Evolutionary conservation across 2,113 vertebrate species (phyloP), one percentile per base, ranked within the genome.

Genomic region (Colaptes auratus): DNA sequence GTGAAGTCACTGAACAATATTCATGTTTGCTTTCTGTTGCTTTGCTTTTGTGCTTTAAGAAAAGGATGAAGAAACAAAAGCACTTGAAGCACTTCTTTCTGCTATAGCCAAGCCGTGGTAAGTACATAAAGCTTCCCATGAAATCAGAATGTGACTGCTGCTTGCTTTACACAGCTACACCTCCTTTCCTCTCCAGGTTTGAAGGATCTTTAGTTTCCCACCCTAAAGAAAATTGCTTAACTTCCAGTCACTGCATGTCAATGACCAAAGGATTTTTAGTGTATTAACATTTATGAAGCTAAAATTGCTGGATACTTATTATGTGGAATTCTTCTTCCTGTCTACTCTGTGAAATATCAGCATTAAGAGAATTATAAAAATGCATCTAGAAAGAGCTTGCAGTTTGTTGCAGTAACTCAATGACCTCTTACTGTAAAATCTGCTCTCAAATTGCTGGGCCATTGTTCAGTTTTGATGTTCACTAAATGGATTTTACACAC

Each of bases 31-130:
- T 76, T 89, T 35, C 84, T 80, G 60, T 84, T 81, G 75, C 82
- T 96, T 84, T 81, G 67, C 61, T 77, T 77, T 96, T 89, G 59
- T 76, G 96, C 96, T 95, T 96, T 75, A 93, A 99, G 99, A 99
- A 97, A 98, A 99, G 94, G 98, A 99, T 96, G 98, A 98, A 97
- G 98, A 98, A 95, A 98, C 98, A 55, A 98, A 98, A 97, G 98
- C 98, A 94, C 95, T 99, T 88, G 98, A 98, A 95, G 98, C 97
- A 44, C 95, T 98, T 86, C 96, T 99, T 93, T 98, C 98, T 82
- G 98, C 96, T 94, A 98, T 99, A 97, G 95, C 90, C 96, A 99
- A 98, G 96, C 99, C 99, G 96, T 95, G 98, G 99, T 99, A 96
- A 98, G 99, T 98, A 95, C 78, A 59, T 66, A 33, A 64, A 71